These are phyloP conservation scores for Oreochromis aureus DNA, from an alignment of 2,113 vertebrate species.

Conservation along the genomic window DNA sequence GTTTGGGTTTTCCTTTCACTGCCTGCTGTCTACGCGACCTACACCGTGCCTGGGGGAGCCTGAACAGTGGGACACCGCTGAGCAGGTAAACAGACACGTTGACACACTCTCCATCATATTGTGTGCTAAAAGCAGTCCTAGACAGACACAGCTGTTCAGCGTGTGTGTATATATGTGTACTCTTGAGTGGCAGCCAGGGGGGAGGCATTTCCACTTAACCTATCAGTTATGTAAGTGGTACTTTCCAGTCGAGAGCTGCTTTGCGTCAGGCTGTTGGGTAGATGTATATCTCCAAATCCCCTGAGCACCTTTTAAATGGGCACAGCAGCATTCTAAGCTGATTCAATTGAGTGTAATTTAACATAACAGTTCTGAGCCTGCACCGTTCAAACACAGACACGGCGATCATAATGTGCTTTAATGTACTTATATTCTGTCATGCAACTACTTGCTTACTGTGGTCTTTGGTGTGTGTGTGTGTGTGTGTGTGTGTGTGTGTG, in stretches of 20 bases:
- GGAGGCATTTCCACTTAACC: neutral
- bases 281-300: conserved; percentile 25
- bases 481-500: neutral
- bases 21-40: conserved; percentile 84
- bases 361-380: neutral
- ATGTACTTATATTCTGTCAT: neutral
- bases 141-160: neutral
- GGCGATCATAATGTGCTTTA: neutral
- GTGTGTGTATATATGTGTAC: neutral
- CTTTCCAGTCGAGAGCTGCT: neutral
- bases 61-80: conserved; percentile 82
- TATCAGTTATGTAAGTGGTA: neutral
- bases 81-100: conserved; percentile 72
- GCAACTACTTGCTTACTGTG: neutral
- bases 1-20: conserved; percentile 86
- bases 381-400: neutral
- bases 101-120: neutral
- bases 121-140: neutral
- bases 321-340: neutral
- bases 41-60: conserved; percentile 80
- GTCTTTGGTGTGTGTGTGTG: neutral
- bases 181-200: neutral
- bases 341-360: conserved; percentile 35
- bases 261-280: neutral
- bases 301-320: neutral